Conservation (phyloP, 2,113 vertebrate species). For the Eonycteris spelaea region DNA sequence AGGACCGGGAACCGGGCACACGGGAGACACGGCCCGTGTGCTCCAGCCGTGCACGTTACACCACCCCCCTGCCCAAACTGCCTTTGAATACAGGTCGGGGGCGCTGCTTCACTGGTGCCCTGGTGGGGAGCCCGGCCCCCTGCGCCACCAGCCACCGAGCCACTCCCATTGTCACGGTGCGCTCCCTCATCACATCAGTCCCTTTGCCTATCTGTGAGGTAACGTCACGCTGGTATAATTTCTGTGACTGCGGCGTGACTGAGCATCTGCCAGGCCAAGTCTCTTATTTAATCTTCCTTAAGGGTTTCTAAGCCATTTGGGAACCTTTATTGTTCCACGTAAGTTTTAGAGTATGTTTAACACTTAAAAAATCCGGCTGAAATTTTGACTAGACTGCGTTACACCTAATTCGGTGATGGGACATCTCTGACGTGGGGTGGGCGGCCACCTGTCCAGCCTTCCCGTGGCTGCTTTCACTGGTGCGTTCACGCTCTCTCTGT, state of each 20-base stretch:
- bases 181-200: neutral
- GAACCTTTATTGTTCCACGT: neutral
- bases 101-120: too few relatives aligned
- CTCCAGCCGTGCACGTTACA: too few relatives aligned
- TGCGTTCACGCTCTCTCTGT: neutral
- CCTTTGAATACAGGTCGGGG: neutral
- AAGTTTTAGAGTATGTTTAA: too few relatives aligned
- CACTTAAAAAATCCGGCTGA: neutral
- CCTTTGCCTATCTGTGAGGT: neutral
- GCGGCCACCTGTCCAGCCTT: neutral
- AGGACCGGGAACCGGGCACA: neutral
- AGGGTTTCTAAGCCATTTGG: neutral
- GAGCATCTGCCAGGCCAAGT: neutral
- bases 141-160: neutral
- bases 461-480: neutral
- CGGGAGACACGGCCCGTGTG: too few relatives aligned
- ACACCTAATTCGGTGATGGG: rapidly evolving
- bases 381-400: neutral
- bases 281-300: neutral
- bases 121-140: neutral
- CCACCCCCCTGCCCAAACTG: too few relatives aligned
- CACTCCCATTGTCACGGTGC: neutral
- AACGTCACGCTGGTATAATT: neutral
- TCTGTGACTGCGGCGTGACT: neutral
- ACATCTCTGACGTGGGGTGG: rapidly evolving